Base-by-base conservation (phyloP, 2,113 vertebrate genomes). In the Xiphophorus couchianus region DNA sequence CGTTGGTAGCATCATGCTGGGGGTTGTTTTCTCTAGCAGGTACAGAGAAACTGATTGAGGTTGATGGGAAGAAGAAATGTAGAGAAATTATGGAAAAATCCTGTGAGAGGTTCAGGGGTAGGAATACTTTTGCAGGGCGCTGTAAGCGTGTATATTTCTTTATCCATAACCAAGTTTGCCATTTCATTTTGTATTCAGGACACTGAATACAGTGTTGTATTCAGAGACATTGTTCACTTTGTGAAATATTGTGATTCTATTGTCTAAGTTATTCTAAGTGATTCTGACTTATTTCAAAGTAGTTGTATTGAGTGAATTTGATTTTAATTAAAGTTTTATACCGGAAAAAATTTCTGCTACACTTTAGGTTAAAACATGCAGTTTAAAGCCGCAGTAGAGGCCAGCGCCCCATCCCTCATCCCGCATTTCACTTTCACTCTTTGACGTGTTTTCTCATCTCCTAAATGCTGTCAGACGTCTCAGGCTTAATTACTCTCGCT, bases 391-490 rank as follows among this genome's bases (percentile, higher is more conserved):
- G 25, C 70, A 71, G 71, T 11, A 44, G 22, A 58, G 85, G 73
- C 74, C 86, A 78, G 81, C 70, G 67, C 69, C 74, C 44, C 4
- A 3, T 37, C 37, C 37, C 31, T 35, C 61, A 68, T 22, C 76
- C 44, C 33, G 30, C 72, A 7, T 81, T 82, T 81, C 78, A 44
- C 25, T 73, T 71, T 63, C 67, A 44, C 78, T 67, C 68, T 76
- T 69, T 84, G 86, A 85, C 70, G 48, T 81, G 88, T 88, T 88
- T 89, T 88, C 84, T 84, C 87, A 89, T 87, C 83, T 76, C 82
- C 71, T 77, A 69, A 83, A 90, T 70, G 74, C 85, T 64, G 77
- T 90, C 89, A 89, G 80, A 80, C 76, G 39, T 81, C 77, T 76
- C 68, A 19, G 67, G 28, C 81, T 82, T 91, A 90, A 91, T 93